Evolutionary conservation across 2,113 vertebrate species (phyloP).

Genomic region (Phalacrocorax carbo): DNA sequence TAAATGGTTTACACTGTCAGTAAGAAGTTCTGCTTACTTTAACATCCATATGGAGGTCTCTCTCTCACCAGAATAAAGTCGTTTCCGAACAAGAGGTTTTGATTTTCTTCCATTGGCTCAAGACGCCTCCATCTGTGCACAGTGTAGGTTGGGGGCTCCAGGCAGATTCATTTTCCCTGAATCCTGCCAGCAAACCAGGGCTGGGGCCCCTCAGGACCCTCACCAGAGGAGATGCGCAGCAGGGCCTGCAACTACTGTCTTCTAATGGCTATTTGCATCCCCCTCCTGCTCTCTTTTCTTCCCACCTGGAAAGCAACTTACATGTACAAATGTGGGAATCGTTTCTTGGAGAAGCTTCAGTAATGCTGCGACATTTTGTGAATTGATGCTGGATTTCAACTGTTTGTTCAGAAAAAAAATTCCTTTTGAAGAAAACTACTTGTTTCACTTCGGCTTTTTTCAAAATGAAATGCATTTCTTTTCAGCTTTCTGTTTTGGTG

Average conservation of each 20-base stretch:
- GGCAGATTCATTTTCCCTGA: neutral
- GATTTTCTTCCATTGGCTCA: neutral
- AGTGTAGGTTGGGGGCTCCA: neutral
- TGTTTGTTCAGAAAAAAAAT: neutral
- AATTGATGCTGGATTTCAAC: neutral
- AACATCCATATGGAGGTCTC: neutral
- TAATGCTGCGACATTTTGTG: accelerated
- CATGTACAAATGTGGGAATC: neutral
- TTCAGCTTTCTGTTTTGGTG: neutral
- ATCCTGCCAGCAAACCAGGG: neutral
- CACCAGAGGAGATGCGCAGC: neutral
- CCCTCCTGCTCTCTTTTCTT: neutral
- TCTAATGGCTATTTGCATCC: neutral
- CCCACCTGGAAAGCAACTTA: neutral
- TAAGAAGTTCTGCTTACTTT: neutral
- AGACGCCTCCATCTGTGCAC: neutral
- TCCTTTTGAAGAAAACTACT: neutral
- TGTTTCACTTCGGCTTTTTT: neutral
- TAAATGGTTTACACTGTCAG: neutral
- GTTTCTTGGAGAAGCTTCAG: neutral
- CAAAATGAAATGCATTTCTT: neutral
- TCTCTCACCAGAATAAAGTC: neutral
- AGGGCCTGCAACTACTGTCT: neutral
- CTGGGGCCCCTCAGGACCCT: neutral
- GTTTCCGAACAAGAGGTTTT: neutral